Base-by-base conservation (phyloP, 2,797 vertebrate species). In the Periparus ater region DNA sequence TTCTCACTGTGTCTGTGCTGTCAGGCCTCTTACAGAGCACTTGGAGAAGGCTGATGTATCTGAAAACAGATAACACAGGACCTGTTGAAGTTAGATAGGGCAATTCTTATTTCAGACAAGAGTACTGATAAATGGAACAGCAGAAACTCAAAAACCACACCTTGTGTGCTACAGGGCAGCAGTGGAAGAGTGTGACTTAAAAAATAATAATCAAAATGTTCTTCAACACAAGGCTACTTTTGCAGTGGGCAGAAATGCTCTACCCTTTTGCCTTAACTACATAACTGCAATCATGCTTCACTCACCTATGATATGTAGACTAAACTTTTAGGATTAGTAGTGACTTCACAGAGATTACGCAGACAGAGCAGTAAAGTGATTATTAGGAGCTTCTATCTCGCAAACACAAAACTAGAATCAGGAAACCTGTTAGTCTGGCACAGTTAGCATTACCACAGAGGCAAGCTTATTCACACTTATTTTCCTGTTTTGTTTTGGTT, bases 371-470 rank as follows among this genome's bases (percentile, higher is more conserved):
- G 93, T 27, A 36, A 81, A 88, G 58, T 45, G 67, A 90, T 85
- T 86, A 93, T 79, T 6, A 95, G 77, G 70, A 76, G 83, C 58
- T 84, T 66, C 32, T 70, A 62, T n/a, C 66, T 95, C 0, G 1
- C 42, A 30, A 91, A 84, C 55, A 60, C 10, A 6, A 9, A 93
- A 90, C 18, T 36, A 78, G 60, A 80, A 75, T 54, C 21, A 51
- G 50, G 79, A 93, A 83, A 86, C 32, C 78, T 65, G 87, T 93
- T 95, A 96, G 80, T 86, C 38, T 85, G 80, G 44, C 70, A 73
- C 4, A 3, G 70, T 84, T 58, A 95, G 80, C n/a, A 70, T 19
- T 30, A 81, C 63, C n/a, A 68, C 21, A n/a, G 2, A 68, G 76
- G 17, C 38, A 81, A 81, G 27, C 32, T 88, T 36, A 86, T 36